Conservation (phyloP, 2,888 invertebrate species). For the Troides aeacus region DNA sequence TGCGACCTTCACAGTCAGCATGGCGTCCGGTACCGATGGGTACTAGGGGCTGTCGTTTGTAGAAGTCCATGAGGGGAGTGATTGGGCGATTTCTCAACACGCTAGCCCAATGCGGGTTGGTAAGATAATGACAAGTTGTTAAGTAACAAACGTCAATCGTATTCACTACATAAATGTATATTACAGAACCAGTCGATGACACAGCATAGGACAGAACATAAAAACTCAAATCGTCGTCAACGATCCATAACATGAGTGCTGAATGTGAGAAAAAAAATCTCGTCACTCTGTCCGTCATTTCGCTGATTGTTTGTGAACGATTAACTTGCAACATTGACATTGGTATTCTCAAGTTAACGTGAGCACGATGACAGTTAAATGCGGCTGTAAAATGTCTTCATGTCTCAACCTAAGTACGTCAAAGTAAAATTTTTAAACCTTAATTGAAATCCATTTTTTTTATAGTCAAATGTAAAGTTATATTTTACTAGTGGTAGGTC, state of each 20-base stretch:
- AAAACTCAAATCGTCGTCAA: slow-evolving; percentile 23
- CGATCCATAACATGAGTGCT: slow-evolving; percentile 35
- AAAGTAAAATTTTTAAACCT: neutral
- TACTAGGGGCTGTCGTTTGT: too few species aligned
- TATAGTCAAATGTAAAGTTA: too few species aligned
- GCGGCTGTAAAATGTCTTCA: slow-evolving; percentile 7
- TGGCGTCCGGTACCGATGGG: too few species aligned
- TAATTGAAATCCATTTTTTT: neutral
- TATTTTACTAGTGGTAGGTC: too few species aligned
- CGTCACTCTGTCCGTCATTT: slow-evolving; percentile 36
- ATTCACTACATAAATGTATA: neutral
- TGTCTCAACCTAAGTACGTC: neutral
- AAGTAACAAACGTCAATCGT: neutral
- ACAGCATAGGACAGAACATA: slow-evolving; percentile 2
- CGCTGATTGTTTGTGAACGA: slow-evolving; percentile 33
- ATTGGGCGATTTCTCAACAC: too few species aligned
- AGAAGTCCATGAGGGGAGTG: too few species aligned
- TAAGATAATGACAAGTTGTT: neutral
- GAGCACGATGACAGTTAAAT: slow-evolving; percentile 15
- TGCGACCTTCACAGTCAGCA: too few species aligned
- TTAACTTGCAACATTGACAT: slow-evolving; percentile 24
- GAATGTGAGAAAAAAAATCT: slow-evolving; percentile 27
- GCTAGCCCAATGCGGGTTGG: too few species aligned
- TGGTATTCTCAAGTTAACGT: slow-evolving; percentile 16
- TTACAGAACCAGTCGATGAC: slow-evolving; percentile 8